phyloP scores from a whole-genome alignment of 2,113 vertebrate genomes.

The Balaenoptera acutorostrata region DNA sequence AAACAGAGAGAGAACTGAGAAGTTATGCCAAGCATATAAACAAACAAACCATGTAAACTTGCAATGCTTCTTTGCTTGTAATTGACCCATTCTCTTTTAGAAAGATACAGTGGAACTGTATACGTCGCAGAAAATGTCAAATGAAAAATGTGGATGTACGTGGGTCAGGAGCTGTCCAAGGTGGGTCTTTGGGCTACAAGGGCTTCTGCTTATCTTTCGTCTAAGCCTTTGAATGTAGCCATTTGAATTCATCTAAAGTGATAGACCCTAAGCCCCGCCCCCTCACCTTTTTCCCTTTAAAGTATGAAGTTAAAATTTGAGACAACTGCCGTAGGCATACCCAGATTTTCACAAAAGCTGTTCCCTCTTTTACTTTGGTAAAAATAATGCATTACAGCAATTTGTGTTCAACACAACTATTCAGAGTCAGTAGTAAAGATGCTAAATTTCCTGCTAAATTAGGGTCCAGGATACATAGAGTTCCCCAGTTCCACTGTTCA shows the following conservation, averaged over 20 bases:
- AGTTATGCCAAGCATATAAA: background rate
- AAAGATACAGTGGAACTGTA: background rate
- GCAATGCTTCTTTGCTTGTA: background rate
- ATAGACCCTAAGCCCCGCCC: background rate
- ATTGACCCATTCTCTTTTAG: background rate
- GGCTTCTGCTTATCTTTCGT: background rate
- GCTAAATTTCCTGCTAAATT: background rate
- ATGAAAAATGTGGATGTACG: background rate
- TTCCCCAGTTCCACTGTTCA: background rate
- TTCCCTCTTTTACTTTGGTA: background rate
- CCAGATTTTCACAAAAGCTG: background rate
- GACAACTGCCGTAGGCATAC: background rate
- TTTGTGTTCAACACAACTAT: background rate
- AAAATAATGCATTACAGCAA: background rate
- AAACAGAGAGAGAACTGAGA: background rate
- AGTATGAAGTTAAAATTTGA: background rate
- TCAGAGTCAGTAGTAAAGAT: background rate
- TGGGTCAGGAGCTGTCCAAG: background rate
- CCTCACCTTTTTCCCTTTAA: background rate
- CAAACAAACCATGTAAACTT: background rate
- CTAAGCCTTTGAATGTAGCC: background rate
- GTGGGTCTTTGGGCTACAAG: background rate
- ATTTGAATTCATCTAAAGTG: background rate
- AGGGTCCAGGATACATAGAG: accelerated
- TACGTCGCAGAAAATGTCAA: background rate